Evolutionary conservation across 2,797 vertebrate species (phyloP).

Genomic region (Tympanoctomys barrerae): DNA sequence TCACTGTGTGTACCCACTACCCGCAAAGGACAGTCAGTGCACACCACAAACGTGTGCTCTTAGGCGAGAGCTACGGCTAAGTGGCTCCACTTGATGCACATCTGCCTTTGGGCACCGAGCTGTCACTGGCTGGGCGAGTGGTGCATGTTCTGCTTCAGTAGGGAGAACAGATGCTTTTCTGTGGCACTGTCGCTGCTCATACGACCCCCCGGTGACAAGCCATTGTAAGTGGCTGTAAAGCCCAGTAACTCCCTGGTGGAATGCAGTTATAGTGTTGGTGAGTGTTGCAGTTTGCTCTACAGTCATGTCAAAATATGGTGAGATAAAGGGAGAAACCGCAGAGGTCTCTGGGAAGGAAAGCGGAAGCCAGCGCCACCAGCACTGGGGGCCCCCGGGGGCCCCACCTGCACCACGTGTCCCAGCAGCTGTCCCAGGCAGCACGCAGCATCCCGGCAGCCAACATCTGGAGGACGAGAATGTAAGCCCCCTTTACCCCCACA

Average conservation of each 20-base stretch:
- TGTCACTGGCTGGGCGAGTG: no score
- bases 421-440: neutral
- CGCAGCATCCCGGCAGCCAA: neutral
- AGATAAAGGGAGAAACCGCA: neutral
- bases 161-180: neutral
- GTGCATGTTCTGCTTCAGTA: no score
- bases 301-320: neutral
- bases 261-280: neutral
- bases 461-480: neutral
- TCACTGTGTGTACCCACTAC: neutral
- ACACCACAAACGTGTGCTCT: neutral
- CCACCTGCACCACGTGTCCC: neutral
- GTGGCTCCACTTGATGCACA: no score
- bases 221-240: neutral
- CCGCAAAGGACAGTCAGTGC: neutral
- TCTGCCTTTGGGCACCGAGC: no score
- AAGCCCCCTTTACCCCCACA: neutral
- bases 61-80: rapidly evolving
- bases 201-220: no score
- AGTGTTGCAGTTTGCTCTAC: neutral
- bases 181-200: no score
- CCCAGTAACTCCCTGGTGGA: no score
- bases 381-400: neutral
- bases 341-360: neutral
- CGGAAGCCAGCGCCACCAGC: neutral